These are phyloP conservation scores for Eupelmus urozonus DNA, from an alignment of 2,888 invertebrate species.

Conservation along the genomic window DNA sequence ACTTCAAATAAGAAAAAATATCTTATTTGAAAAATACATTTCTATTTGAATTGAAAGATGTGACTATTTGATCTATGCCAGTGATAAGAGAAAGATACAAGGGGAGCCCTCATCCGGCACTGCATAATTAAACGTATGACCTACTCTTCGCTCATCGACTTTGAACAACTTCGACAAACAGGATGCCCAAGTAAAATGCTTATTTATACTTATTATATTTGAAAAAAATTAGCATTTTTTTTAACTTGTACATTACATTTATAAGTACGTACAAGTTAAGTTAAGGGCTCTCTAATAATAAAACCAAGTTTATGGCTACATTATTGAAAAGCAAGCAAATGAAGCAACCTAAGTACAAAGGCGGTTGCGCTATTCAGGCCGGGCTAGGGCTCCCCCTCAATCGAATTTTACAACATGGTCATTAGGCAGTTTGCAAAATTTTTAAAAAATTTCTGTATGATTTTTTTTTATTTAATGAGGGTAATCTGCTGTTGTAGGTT, in stretches of 20 bases:
- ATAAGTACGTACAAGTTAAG: not conserved
- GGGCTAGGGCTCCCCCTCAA: conserved; percentile 76
- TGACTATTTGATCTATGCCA: conserved; percentile 12
- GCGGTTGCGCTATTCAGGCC: conserved; percentile 73
- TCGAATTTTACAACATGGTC: conserved; percentile 35
- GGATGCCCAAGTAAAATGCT: conserved; percentile 21
- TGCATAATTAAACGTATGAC: conserved; percentile 53
- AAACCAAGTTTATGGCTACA: not conserved
- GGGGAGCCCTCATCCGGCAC: conserved; percentile 69
- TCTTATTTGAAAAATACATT: not conserved
- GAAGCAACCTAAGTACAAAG: conserved; percentile 24
- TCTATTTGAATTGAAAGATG: not conserved
- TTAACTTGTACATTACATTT: not conserved
- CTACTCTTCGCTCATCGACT: conserved; percentile 40
- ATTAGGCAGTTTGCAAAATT: conserved; percentile 27
- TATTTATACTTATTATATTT: conserved; percentile 23
- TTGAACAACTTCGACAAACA: conserved; percentile 39
- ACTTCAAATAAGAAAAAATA: too few species aligned
- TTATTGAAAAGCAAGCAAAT: not conserved
- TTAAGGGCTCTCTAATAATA: not conserved
- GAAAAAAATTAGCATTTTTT: conserved; percentile 39
- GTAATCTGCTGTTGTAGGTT: conserved; percentile 75
- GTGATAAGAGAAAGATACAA: conserved; percentile 51
- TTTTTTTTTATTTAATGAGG: conserved; percentile 49
- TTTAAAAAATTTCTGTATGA: conserved; percentile 18